These are phyloP conservation scores for Microhierax caerulescens DNA, from an alignment of 2,797 vertebrate genomes.

Conservation along the genomic window DNA sequence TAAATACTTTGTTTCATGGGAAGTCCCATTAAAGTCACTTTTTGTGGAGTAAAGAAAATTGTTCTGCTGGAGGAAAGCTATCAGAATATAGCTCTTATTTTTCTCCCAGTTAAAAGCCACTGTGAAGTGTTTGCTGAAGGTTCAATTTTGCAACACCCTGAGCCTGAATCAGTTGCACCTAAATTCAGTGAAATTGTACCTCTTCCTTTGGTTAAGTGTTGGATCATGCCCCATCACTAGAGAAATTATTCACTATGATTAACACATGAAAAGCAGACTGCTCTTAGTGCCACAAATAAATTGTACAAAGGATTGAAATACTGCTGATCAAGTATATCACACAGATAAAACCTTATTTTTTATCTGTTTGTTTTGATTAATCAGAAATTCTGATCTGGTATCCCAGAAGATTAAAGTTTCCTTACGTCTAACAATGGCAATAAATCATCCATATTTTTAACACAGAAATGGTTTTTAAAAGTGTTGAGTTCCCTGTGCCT, in stretches of 20 bases:
- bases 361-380: neutral
- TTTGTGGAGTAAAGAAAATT: neutral
- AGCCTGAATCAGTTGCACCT: neutral
- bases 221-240: neutral
- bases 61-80: neutral
- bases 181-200: neutral
- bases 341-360: neutral
- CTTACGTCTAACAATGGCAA: neutral
- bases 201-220: neutral
- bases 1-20: neutral
- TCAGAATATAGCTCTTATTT: neutral
- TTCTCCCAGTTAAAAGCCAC: neutral
- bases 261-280: neutral
- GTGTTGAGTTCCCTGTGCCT: constrained; percentile 40
- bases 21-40: neutral
- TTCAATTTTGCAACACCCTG: neutral
- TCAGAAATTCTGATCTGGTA: neutral
- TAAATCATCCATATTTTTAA: constrained; percentile 35
- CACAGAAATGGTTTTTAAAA: neutral
- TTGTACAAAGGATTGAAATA: neutral
- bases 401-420: neutral
- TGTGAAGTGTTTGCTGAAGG: neutral
- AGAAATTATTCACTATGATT: neutral
- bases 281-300: neutral
- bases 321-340: neutral